Percentiles rank a stretch among this genome's conserved stretches.
Conservation (phyloP, 2,888 invertebrate genomes). For the Meganola albula region DNA sequence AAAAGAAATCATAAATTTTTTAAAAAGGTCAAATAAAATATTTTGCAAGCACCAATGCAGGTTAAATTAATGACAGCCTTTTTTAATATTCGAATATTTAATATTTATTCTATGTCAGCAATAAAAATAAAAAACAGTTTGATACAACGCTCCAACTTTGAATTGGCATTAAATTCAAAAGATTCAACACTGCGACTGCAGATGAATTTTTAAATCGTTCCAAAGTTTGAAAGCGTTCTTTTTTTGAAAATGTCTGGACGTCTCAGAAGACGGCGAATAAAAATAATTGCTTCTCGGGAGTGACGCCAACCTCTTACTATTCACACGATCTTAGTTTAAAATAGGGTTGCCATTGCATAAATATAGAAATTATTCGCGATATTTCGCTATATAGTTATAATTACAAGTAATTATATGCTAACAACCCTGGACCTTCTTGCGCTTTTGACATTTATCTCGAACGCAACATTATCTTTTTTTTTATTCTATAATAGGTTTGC, state of each 20-base stretch:
- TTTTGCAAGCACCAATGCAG: too few relatives aligned
- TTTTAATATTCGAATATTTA: too few relatives aligned
- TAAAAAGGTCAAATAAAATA: too few relatives aligned
- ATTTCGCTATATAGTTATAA: too few relatives aligned
- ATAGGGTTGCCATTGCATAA: conserved; percentile 39
- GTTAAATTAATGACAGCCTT: too few relatives aligned
- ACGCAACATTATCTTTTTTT: too few relatives aligned
- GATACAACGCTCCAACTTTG: conserved; percentile 14
- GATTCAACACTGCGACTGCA: conserved; percentile 27
- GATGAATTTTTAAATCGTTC: conserved; percentile 40
- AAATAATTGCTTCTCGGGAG: conserved; percentile 58
- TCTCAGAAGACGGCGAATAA: conserved; percentile 49
- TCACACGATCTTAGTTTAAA: conserved; percentile 48
- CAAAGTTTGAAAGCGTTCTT: conserved; percentile 24
- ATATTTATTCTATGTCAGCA: background rate
- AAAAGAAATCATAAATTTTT: too few relatives aligned
- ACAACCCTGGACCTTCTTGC: too few relatives aligned
- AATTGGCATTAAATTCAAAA: conserved; percentile 26
- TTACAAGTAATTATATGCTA: too few relatives aligned
- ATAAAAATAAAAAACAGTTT: conserved; percentile 7
- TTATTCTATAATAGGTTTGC: too few relatives aligned
- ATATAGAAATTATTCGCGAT: too few relatives aligned
- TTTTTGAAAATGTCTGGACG: conserved; percentile 27
- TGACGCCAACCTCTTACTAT: conserved; percentile 56
- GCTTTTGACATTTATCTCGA: too few relatives aligned